Base-by-base conservation (phyloP, 2,113 vertebrate genomes). In the Nanorana parkeri region DNA sequence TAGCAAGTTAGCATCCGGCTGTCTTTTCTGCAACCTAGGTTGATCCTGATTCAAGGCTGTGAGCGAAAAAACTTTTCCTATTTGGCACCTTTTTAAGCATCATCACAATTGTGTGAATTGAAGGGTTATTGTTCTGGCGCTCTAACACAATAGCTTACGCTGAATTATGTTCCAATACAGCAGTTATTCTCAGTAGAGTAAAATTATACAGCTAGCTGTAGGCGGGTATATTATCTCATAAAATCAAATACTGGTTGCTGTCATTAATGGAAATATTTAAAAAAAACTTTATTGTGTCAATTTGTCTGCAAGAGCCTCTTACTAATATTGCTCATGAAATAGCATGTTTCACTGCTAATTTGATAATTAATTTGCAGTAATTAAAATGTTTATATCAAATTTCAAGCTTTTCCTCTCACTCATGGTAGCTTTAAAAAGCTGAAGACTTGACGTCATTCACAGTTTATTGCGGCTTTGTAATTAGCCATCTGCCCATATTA, bases 371-470 rank as follows among this genome's bases (percentile, higher is more conserved):
- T 68, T 66, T 68, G 26, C 64, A 24, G 69, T 73, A 81, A 81
- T 72, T 81, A 81, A 80, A 73, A 81, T 73, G 78, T 81, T 81
- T 73, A 63, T 72, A 81, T 72, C 29, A 65, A 64, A 72, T 81
- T 81, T 65, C 58, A 61, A 81, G 79, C 68, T 64, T 32, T 55
- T 64, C 47, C 79, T 74, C 24, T 28, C 55, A 74, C 71, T 73
- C 68, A n/a, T 21, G 63, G 51, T 66, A 58, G 79, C 69, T 81
- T 81, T 81, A 72, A 73, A 64, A 73, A 81, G 47, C 58, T 52
- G 24, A 81, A 72, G 56, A 81, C 68, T 60, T 81, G 68, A 81
- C 79, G 79, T 81, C 68, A 81, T 81, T 74, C 29, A 21, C 24
- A 81, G 55, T 81, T 81, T 81, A 74, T 64, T 56, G 60, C 7